Conservation (phyloP, 2,113 vertebrate species). For the Epinephelus fuscoguttatus region DNA sequence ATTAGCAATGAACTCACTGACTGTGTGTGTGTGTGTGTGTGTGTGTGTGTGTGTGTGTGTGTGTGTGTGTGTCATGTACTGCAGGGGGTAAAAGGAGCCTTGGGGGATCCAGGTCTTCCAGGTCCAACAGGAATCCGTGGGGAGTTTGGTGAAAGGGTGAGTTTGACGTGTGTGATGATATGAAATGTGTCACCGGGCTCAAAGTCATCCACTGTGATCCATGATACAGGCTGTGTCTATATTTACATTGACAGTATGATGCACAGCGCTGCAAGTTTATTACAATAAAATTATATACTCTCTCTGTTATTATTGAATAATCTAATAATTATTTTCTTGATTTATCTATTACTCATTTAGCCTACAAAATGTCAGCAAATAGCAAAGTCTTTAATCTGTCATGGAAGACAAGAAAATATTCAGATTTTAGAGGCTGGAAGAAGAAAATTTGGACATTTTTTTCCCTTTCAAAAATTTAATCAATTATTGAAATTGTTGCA, state of each 20-base stretch:
- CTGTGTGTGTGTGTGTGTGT: background rate
- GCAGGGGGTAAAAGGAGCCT: slow-evolving; percentile 90
- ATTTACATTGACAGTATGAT: too few species aligned
- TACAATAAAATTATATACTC: background rate
- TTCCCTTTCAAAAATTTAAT: background rate
- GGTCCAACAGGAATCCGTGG: slow-evolving; percentile 96
- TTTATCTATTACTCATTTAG: background rate
- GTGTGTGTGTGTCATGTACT: slow-evolving; percentile 16
- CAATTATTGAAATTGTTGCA: background rate
- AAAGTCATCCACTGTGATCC: background rate
- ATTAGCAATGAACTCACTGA: slow-evolving; percentile 10
- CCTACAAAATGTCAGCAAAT: background rate
- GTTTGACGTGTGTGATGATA: slow-evolving; percentile 56
- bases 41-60: background rate
- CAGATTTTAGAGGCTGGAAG: too few species aligned
- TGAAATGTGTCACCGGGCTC: background rate
- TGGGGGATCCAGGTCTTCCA: slow-evolving; percentile 92
- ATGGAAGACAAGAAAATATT: background rate
- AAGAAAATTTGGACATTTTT: background rate
- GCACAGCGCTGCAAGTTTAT: background rate
- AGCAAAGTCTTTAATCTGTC: background rate
- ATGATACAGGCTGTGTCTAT: too few species aligned
- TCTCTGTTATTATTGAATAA: background rate
- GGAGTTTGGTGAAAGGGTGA: slow-evolving; percentile 91
- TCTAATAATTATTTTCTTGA: background rate